Evolutionary conservation across 1,140 invertebrate genomes (phyloP).

Genomic region (Ptiloglossa arizonensis): DNA sequence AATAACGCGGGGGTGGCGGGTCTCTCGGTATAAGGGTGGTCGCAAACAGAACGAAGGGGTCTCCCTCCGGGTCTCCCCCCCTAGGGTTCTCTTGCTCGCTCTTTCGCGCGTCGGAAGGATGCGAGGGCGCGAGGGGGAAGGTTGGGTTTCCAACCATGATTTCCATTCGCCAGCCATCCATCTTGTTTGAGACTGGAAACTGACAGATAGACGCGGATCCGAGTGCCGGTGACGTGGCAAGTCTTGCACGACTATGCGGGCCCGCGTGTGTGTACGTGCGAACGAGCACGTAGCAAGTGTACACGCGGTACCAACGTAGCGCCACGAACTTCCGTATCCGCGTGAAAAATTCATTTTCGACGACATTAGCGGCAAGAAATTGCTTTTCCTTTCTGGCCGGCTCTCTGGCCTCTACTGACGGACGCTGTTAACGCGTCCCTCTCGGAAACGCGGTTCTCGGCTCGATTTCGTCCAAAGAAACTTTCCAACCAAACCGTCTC

Average conservation of each 20-base stretch:
- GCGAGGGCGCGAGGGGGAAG: conserved; percentile 56
- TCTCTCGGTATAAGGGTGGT: conserved; percentile 63
- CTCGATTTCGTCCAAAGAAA: too few species aligned
- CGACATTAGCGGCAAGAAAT: conserved; percentile 60
- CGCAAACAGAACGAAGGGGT: conserved; percentile 62
- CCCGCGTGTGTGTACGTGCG: conserved; percentile 12
- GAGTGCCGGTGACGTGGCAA: conserved; percentile 82
- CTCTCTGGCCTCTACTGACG: neutral
- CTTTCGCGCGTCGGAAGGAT: conserved; percentile 51
- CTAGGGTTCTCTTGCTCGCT: conserved; percentile 17
- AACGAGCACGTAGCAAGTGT: conserved; percentile 44
- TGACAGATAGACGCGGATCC: conserved; percentile 82
- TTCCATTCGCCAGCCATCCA: conserved; percentile 83
- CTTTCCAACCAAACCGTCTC: too few species aligned
- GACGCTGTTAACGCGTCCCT: too few species aligned
- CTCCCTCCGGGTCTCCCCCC: neutral
- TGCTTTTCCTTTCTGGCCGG: conserved; percentile 40
- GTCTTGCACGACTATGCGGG: conserved; percentile 70
- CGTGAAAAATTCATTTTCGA: conserved; percentile 63
- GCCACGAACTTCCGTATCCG: conserved; percentile 48
- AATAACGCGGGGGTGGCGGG: conserved; percentile 61
- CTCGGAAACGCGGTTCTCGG: too few species aligned
- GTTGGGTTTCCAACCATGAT: conserved; percentile 81
- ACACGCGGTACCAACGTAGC: conserved; percentile 32
- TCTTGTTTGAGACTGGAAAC: conserved; percentile 83